Conservation (phyloP, 2,888 invertebrate genomes). For the Elegia similella region DNA sequence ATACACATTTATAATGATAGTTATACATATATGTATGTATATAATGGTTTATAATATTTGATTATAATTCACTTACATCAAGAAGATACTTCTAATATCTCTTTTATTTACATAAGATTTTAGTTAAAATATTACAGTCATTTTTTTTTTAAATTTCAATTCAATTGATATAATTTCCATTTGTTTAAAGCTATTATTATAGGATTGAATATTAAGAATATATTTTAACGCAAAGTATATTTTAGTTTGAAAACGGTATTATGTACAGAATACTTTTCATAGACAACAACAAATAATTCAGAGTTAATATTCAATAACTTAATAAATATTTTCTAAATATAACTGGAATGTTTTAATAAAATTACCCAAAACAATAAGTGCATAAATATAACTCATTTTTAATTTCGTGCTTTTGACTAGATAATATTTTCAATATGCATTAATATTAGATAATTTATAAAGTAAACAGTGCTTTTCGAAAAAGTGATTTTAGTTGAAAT, state of each 20-base stretch:
- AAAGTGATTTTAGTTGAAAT: too few species aligned
- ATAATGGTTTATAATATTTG: background rate
- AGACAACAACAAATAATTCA: too few species aligned
- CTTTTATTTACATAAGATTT: background rate
- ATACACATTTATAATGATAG: background rate
- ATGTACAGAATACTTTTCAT: too few species aligned
- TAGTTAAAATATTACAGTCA: background rate
- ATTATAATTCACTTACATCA: background rate
- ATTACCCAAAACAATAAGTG: background rate
- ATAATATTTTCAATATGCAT: background rate
- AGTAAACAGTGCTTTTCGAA: too few species aligned
- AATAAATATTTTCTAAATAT: too few species aligned
- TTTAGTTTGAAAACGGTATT: too few species aligned
- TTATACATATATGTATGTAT: background rate
- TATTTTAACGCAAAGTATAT: too few species aligned
- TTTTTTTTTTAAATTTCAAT: too few species aligned
- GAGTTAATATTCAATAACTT: too few species aligned
- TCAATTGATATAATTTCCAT: background rate
- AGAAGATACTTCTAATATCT: background rate
- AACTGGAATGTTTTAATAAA: too few species aligned
- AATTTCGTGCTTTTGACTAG: background rate
- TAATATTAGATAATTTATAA: too few species aligned
- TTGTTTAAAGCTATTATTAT: background rate
- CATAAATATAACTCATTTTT: background rate
- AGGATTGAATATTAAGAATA: background rate